Evolutionary conservation across 2,888 invertebrate species (phyloP), one percentile per base, ranked within the genome.

Genomic region (Rutpela maculata): DNA sequence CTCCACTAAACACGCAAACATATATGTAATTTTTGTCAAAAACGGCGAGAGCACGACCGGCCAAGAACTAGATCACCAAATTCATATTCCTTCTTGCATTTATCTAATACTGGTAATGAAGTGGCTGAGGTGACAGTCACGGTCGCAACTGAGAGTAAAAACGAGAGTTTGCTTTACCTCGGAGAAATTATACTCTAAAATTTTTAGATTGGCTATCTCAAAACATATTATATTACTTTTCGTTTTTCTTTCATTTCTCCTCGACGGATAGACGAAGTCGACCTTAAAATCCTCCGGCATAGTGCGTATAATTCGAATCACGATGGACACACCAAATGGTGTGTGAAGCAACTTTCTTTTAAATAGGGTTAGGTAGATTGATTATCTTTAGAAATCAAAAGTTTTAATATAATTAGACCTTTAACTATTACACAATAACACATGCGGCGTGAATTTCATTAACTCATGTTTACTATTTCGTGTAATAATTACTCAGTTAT

Each of bases 161-260:
- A 81, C 87, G 74, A 84, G 80, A 86, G 86, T 82, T 85, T 77
- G 81, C 80, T 81, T 85, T 80, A 82, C 85, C 84, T 82, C 79
- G 86, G 88, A 88, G 87, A 88, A 89, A 89, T 88, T 88, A 87
- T 86, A 85, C 87, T 86, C 84, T 79, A 82, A 82, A 83, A 87
- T 87, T 88, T 88, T 88, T 86, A 86, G 86, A 86, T 85, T 85
- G 86, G 84, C 82, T 85, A 85, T 86, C 82, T 83, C 75, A 82
- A 81, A 81, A 81, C 81, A 81, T 77, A 77, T 69, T 83, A 35
- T 77, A 77, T 69, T 83, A 35, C 80, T 80, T 85, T 81, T 80
- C 79, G 78, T 83, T 82, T 84, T 84, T 85, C 81, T 78, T 82
- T 78, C 85, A 85, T 86, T 86, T 87, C 87, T 86, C 85, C 83